phyloP scores from a whole-genome alignment of 2,888 invertebrate genomes.

The Heteromyza rotundicornis region DNA sequence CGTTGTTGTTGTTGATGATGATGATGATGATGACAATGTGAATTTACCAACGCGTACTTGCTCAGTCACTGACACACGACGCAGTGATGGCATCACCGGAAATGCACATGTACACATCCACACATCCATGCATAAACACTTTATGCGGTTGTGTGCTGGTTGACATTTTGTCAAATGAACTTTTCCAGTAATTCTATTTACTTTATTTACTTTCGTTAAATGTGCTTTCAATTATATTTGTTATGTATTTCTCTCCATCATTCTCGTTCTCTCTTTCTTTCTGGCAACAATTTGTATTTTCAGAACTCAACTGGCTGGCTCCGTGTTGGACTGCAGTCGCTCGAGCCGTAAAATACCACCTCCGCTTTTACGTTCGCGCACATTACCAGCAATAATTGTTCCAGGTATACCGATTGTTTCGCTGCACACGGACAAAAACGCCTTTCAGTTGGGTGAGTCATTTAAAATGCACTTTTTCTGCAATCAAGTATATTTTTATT shows the following conservation, averaged over 20 bases:
- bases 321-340: slow-evolving; percentile 52
- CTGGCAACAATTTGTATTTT: background rate
- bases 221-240: slow-evolving; percentile 29
- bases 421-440: slow-evolving; percentile 76
- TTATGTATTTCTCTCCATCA: slow-evolving; percentile 14
- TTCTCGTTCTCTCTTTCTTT: background rate
- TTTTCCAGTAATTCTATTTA: no score
- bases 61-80: background rate
- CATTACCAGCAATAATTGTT: slow-evolving; percentile 85
- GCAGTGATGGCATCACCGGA: background rate
- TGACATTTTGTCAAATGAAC: no score
- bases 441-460: slow-evolving; percentile 65
- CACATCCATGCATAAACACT: background rate
- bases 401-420: slow-evolving; percentile 81
- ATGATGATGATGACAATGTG: background rate
- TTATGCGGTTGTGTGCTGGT: background rate
- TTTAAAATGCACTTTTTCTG: no score
- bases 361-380: slow-evolving; percentile 82
- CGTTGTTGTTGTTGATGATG: slow-evolving; percentile 8
- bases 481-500: no score
- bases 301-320: slow-evolving; percentile 67
- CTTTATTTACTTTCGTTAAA: no score
- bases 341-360: slow-evolving; percentile 68
- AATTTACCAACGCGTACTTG: background rate
- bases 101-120: background rate